Percentiles rank a stretch among this genome's conserved stretches.
Evolutionary conservation across 2,888 invertebrate species (phyloP).

Genomic region (Chrysodeixis includens): DNA sequence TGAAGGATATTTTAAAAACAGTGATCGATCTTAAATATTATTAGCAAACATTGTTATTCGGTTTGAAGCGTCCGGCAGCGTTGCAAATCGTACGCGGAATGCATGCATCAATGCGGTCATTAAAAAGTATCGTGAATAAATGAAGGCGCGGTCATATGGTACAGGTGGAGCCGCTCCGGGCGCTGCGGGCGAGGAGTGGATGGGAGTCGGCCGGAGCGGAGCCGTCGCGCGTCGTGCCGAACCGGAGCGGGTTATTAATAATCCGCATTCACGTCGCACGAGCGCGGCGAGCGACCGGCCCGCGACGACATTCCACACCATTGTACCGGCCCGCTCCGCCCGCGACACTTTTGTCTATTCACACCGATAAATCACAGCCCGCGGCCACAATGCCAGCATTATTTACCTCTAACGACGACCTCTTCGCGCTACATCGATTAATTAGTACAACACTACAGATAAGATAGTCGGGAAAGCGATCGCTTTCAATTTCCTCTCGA

Average conservation of each 20-base stretch:
- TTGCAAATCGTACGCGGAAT: conserved; percentile 56
- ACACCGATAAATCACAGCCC: conserved; percentile 86
- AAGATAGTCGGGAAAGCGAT: conserved; percentile 88
- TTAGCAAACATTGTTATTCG: conserved; percentile 61
- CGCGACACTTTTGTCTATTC: conserved; percentile 88
- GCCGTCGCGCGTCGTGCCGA: conserved; percentile 66
- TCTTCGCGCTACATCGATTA: conserved; percentile 85
- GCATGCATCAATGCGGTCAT: conserved; percentile 69
- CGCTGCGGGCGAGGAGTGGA: conserved; percentile 77
- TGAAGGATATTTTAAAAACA: conserved; percentile 68
- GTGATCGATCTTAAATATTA: conserved; percentile 71
- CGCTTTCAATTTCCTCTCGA: conserved; percentile 89
- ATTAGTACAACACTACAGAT: conserved; percentile 88
- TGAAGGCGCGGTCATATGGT: conserved; percentile 74
- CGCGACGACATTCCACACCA: conserved; percentile 87
- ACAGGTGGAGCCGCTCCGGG: conserved; percentile 84
- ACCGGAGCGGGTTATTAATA: conserved; percentile 87
- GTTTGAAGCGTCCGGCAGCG: conserved; percentile 32
- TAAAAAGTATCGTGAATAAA: conserved; percentile 78
- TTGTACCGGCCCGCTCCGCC: conserved; percentile 85
- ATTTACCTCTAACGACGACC: conserved; percentile 85
- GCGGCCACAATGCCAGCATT: conserved; percentile 82
- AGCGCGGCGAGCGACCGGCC: conserved; percentile 79
- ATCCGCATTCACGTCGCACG: conserved; percentile 87
- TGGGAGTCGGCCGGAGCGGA: conserved; percentile 59